Evolutionary conservation across 1,140 invertebrate species (phyloP).

Genomic region (Telenomus remus): DNA sequence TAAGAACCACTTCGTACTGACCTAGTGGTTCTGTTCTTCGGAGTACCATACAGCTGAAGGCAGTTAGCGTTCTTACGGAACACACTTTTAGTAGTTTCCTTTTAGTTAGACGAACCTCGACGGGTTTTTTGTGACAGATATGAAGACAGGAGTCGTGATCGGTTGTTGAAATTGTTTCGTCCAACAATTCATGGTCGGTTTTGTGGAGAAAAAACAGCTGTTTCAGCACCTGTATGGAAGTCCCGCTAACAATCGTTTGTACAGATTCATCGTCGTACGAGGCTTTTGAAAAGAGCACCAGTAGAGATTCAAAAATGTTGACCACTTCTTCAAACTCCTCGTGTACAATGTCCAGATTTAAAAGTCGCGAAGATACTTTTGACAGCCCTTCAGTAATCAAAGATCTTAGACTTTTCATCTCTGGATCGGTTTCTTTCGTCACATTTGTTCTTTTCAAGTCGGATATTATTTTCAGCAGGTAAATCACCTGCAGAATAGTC

Average conservation of each 20-base stretch:
- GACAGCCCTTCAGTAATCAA: slow-evolving; percentile 14
- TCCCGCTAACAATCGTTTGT: slow-evolving; percentile 7
- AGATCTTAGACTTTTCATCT: neutral
- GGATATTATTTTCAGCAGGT: slow-evolving; percentile 20
- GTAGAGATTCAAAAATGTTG: slow-evolving; percentile 41
- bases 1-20: slow-evolving; percentile 2
- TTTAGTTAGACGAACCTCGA: slow-evolving; percentile 7
- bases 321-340: slow-evolving; percentile 26
- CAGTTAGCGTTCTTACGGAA: slow-evolving; percentile 24
- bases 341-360: slow-evolving; percentile 7
- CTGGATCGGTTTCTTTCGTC: slow-evolving; percentile 2
- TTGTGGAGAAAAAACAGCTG: slow-evolving; percentile 17
- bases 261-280: slow-evolving; percentile 10
- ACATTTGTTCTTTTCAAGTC: slow-evolving; percentile 29
- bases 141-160: slow-evolving; percentile 22
- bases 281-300: slow-evolving; percentile 28
- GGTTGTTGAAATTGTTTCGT: neutral
- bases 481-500: slow-evolving; percentile 22
- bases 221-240: slow-evolving; percentile 21
- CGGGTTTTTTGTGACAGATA: slow-evolving; percentile 5
- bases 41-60: slow-evolving; percentile 28
- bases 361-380: slow-evolving; percentile 6
- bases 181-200: slow-evolving; percentile 6
- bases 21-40: slow-evolving; percentile 1
- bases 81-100: slow-evolving; percentile 31